These are phyloP conservation scores for Branchellion lobata DNA, from an alignment of 2,888 invertebrate genomes.

Conservation along the genomic window DNA sequence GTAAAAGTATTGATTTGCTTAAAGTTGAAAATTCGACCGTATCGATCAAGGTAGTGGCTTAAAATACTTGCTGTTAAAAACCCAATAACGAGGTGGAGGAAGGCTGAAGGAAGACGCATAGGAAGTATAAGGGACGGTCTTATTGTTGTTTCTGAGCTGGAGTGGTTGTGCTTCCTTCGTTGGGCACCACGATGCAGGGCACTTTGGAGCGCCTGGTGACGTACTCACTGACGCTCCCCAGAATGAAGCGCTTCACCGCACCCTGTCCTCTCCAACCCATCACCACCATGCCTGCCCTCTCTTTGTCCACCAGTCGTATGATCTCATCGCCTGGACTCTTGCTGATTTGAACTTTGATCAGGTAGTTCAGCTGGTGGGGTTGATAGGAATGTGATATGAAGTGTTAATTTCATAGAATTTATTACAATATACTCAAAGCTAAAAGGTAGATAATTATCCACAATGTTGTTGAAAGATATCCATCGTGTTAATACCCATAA, in stretches of 20 bases:
- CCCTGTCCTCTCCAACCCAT: constrained; percentile 50
- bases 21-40: no score
- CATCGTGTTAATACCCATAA: no score
- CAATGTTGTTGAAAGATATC: no score
- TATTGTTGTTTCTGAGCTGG: no score
- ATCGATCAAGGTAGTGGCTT: no score
- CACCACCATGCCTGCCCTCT: constrained; percentile 48
- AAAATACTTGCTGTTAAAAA: no score
- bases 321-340: constrained; percentile 51
- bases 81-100: no score
- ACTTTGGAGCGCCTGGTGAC: constrained; percentile 46
- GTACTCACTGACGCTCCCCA: constrained; percentile 51
- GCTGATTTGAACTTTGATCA: constrained; percentile 45
- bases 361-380: constrained; percentile 50
- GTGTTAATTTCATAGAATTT: background rate
- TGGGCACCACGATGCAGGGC: constrained; percentile 48
- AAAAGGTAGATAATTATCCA: background rate
- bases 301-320: constrained; percentile 49
- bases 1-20: no score
- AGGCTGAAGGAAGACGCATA: no score
- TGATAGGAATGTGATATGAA: background rate
- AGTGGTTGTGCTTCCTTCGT: background rate
- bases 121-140: no score
- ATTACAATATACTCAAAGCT: background rate
- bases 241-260: constrained; percentile 37